These are phyloP conservation scores for Melanotus villosus DNA, from an alignment of 2,888 invertebrate species.

Conservation along the genomic window DNA sequence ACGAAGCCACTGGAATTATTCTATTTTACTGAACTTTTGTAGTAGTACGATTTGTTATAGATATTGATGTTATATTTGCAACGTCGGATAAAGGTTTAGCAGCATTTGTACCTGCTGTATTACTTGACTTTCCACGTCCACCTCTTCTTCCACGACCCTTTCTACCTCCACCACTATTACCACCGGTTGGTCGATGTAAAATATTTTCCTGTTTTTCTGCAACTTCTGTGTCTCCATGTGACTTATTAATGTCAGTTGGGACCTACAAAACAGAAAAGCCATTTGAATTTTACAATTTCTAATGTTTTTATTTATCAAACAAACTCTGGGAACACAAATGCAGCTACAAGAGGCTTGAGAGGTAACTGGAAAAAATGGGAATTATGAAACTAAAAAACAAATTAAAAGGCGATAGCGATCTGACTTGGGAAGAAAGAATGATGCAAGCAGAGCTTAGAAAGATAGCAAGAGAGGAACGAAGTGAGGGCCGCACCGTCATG, in stretches of 20 bases:
- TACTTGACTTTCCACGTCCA: conserved; percentile 68
- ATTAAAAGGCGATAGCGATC: too few relatives aligned
- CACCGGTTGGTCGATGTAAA: conserved; percentile 61
- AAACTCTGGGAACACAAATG: too few relatives aligned
- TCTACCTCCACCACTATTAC: conserved; percentile 22
- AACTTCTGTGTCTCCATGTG: conserved; percentile 59
- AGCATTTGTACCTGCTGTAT: conserved; percentile 54
- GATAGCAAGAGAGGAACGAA: too few relatives aligned
- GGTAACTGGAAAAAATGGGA: too few relatives aligned
- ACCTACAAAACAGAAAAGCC: conserved; percentile 4
- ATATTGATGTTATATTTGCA: conserved; percentile 62
- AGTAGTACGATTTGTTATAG: conserved; percentile 53
- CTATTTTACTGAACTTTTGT: conserved; percentile 59
- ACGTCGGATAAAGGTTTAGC: conserved; percentile 66
- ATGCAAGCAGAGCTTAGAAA: too few relatives aligned
- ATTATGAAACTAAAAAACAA: too few relatives aligned
- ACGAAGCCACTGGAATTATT: conserved; percentile 11
- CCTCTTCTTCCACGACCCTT: conserved; percentile 70
- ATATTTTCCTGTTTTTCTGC: conserved; percentile 74
- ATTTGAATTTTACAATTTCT: too few relatives aligned
- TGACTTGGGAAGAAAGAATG: too few relatives aligned
- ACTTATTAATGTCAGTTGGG: not conserved
- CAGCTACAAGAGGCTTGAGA: too few relatives aligned
- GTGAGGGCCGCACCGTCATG: too few relatives aligned
- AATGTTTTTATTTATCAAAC: too few relatives aligned